Conservation (phyloP, 2,888 invertebrate species). For the Orchestes rusci region DNA sequence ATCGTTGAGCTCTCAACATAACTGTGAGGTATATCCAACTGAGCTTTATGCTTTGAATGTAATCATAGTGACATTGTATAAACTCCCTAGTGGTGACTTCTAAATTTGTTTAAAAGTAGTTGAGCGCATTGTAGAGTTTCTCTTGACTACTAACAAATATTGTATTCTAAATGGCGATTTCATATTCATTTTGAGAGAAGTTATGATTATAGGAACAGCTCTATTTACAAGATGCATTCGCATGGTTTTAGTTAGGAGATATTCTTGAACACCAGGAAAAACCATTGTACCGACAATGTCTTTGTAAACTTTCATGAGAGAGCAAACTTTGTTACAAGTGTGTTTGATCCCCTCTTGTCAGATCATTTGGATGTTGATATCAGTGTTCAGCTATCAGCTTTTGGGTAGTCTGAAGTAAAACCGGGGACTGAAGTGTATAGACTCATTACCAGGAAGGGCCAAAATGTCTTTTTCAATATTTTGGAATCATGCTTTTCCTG, state of each 20-base stretch:
- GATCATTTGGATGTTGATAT: not conserved
- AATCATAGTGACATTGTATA: too few relatives aligned
- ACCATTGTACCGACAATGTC: not conserved
- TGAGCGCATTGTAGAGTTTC: too few relatives aligned
- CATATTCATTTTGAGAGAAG: not conserved
- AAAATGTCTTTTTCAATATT: not conserved
- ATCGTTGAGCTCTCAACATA: too few relatives aligned
- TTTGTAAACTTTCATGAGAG: too few relatives aligned
- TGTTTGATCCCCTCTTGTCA: not conserved
- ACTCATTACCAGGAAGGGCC: not conserved
- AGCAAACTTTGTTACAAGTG: not conserved
- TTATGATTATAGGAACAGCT: not conserved
- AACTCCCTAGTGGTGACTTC: too few relatives aligned
- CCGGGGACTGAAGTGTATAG: too few relatives aligned
- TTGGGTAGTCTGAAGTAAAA: too few relatives aligned
- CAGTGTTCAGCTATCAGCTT: not conserved
- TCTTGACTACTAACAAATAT: too few relatives aligned
- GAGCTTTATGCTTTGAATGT: too few relatives aligned
- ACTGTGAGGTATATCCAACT: too few relatives aligned
- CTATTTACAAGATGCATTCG: not conserved
- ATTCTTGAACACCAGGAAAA: not conserved
- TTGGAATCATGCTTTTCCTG: not conserved
- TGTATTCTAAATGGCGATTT: too few relatives aligned
- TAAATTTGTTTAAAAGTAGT: too few relatives aligned
- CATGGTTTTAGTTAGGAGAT: not conserved